phyloP scores from a whole-genome alignment of 2,888 invertebrate species.

The Eilema caniola region DNA sequence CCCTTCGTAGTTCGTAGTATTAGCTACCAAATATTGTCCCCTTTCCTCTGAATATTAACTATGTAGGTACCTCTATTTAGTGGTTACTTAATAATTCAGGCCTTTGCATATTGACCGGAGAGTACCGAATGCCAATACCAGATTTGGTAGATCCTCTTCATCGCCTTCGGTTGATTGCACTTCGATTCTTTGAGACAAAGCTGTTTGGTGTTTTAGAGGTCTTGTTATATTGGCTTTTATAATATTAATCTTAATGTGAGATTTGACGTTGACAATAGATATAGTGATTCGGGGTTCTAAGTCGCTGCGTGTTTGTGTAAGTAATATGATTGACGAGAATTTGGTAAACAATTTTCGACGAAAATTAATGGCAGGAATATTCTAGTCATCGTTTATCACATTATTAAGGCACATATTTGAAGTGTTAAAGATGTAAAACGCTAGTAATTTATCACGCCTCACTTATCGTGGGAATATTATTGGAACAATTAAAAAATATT shows the following conservation, averaged over 20 bases:
- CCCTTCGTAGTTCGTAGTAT: slow-evolving; percentile 63
- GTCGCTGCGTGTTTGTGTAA: slow-evolving; percentile 27
- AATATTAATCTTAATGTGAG: slow-evolving; percentile 49
- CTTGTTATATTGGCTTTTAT: slow-evolving; percentile 46
- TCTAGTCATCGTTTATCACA: not conserved
- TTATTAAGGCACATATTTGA: slow-evolving; percentile 3
- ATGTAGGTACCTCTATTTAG: slow-evolving; percentile 76
- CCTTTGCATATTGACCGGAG: slow-evolving; percentile 74
- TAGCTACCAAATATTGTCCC: slow-evolving; percentile 77
- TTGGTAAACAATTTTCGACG: slow-evolving; percentile 12
- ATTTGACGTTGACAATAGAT: slow-evolving; percentile 50
- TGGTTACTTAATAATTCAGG: slow-evolving; percentile 78
- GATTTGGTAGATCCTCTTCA: slow-evolving; percentile 42
- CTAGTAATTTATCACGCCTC: not conserved
- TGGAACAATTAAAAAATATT: not conserved
- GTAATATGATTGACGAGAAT: slow-evolving; percentile 22
- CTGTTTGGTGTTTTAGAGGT: slow-evolving; percentile 25
- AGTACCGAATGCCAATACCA: slow-evolving; percentile 69
- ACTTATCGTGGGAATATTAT: not conserved
- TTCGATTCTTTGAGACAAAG: slow-evolving; percentile 16
- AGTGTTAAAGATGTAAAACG: not conserved
- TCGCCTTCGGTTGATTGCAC: slow-evolving; percentile 18
- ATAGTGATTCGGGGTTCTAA: slow-evolving; percentile 35
- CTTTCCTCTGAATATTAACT: slow-evolving; percentile 78
- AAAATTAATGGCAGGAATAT: slow-evolving; percentile 9